Evolutionary conservation across 30 jellyfish, hydroid and myxozoan genomes (phyloP), one percentile per base, ranked within the genome.

Genomic region (Aurelia coerulea): DNA sequence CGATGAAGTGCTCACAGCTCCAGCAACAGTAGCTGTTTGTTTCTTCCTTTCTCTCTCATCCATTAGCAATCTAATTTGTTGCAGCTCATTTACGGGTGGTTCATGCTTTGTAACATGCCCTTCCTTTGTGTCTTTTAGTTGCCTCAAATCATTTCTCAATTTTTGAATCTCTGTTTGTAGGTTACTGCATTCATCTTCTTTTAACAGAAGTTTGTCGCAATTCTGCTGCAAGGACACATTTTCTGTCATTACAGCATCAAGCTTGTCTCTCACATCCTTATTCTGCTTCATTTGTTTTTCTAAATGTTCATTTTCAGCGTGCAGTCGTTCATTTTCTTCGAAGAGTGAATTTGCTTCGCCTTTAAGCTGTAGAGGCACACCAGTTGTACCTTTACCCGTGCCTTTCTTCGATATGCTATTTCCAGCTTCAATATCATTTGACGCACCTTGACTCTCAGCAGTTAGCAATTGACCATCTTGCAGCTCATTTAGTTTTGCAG

Each of bases 251-350:
- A 39, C 51, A 39, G 51, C 51, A 39, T 39, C 51, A 39, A 39
- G 51, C 56, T 46, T 46, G 14, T 46, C 14, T 46, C n/a, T 32
- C 32, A 75, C 14, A 1, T 46, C 56, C 15, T 46, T 46, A 46
- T 46, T 46, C 14, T 46, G 56, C 34, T 29, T n/a, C 70, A 46
- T 31, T 19, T 18, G 13, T 42, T 75, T 54, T 31, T 16, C 85
- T 10, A 75, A 33, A 54, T n/a, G 58, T 5, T 75, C 59, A 29
- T 10, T 23, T 50, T 50, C 59, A 13, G 85, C 56, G 16, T 18
- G 74, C 53, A 75, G 15, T 10, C 79, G 79, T 37, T 68, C 79
- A 35, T 10, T 68, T 68, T 68, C 79, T 56, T 68, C 79, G 32
- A 68, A 68, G n/a, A 68, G 79, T 29, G 59, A 19, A 9, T 35